phyloP scores from a whole-genome alignment of 2,888 invertebrate species.

The Agonopterix alstromeriana region DNA sequence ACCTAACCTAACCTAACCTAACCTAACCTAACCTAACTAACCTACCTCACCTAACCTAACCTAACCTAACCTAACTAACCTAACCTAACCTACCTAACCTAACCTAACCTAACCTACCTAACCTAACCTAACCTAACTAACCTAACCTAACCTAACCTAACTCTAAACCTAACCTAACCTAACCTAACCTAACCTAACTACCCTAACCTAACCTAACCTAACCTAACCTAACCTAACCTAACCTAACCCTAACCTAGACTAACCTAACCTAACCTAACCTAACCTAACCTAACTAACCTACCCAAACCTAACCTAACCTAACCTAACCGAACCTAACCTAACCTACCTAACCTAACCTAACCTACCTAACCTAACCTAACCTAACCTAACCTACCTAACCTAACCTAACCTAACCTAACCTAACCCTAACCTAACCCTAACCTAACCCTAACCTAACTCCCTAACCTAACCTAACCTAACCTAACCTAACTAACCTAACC shows the following conservation, averaged over 20 bases:
- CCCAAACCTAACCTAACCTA: constrained; percentile 20
- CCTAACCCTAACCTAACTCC: constrained; percentile 17
- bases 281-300: constrained; percentile 14
- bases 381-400: constrained; percentile 20
- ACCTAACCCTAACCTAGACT: constrained; percentile 20
- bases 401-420: constrained; percentile 10
- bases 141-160: constrained; percentile 13
- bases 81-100: constrained; percentile 19
- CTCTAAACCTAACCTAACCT: constrained; percentile 16
- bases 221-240: constrained; percentile 9
- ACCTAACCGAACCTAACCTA: constrained; percentile 14
- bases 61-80: constrained; percentile 17
- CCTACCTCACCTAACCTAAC: constrained; percentile 18
- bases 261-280: constrained; percentile 18
- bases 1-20: constrained; percentile 18
- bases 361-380: constrained; percentile 14
- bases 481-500: constrained; percentile 20
- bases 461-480: constrained; percentile 13
- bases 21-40: constrained; percentile 14
- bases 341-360: constrained; percentile 14
- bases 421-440: constrained; percentile 20
- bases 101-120: constrained; percentile 16
- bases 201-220: constrained; percentile 20
- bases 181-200: constrained; percentile 15
- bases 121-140: constrained; percentile 20